Conservation (phyloP, 2,797 vertebrate genomes). For the Scomberomorus guttatus region DNA sequence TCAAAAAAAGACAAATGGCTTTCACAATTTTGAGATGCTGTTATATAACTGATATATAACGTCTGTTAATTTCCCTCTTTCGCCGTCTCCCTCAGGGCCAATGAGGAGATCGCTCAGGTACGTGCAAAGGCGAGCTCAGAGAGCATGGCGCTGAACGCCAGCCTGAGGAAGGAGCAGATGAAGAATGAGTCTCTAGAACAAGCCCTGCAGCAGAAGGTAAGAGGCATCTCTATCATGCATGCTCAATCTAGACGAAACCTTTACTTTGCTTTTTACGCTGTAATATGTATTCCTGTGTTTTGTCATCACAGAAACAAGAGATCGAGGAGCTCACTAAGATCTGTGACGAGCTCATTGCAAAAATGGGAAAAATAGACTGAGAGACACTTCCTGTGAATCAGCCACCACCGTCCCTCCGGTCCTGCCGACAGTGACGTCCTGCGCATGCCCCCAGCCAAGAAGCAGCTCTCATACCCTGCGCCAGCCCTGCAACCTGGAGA, state of each 20-base stretch:
- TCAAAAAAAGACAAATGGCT: neutral
- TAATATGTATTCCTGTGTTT: neutral
- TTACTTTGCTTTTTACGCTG: neutral
- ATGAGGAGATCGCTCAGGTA: constrained; percentile 97
- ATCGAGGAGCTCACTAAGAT: constrained; percentile 99
- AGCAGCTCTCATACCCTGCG: constrained; percentile 44
- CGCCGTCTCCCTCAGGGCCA: constrained; percentile 86
- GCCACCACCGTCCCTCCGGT: constrained; percentile 24
- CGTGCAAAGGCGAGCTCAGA: constrained; percentile 92
- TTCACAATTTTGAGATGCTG: neutral
- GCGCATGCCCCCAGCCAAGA: constrained; percentile 63
- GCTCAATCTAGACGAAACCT: neutral
- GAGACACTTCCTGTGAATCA: constrained; percentile 17
- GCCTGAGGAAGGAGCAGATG: constrained; percentile 97
- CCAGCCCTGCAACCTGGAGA: constrained; percentile 53
- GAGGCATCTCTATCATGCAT: neutral
- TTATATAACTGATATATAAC: neutral
- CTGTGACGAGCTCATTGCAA: constrained; percentile 98
- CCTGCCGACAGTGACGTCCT: constrained; percentile 41
- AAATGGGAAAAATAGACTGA: constrained; percentile 95
- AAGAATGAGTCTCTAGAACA: constrained; percentile 96
- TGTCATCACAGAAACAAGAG: constrained; percentile 92
- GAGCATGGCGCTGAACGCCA: constrained; percentile 90
- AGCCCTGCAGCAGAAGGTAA: constrained; percentile 95
- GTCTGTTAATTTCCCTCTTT: neutral